Conservation (phyloP, 2,888 invertebrate species). For the Rambutsinella grinnellia region DNA sequence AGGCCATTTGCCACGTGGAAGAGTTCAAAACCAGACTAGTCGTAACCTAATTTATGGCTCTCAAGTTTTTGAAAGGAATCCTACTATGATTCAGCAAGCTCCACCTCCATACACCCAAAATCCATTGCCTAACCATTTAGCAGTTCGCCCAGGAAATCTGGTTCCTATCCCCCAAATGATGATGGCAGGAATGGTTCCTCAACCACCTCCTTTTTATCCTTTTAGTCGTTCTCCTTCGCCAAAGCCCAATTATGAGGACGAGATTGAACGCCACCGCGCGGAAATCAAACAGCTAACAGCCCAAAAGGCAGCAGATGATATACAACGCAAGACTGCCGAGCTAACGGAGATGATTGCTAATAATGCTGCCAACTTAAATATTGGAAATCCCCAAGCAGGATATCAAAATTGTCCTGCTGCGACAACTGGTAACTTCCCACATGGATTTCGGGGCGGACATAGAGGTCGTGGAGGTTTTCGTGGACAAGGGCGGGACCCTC, state of each 20-base stretch:
- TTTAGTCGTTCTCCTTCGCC: no score
- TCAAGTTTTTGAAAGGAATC: neutral
- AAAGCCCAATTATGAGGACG: neutral
- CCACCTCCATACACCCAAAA: slow-evolving; percentile 42
- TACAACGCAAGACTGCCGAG: slow-evolving; percentile 25
- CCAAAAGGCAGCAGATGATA: neutral
- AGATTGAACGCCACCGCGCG: slow-evolving; percentile 25
- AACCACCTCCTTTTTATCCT: neutral
- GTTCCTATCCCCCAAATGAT: neutral
- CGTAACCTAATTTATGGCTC: neutral
- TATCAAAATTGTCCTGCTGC: no score
- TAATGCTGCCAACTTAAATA: slow-evolving; percentile 3
- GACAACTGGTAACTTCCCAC: no score
- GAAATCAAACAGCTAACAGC: slow-evolving; percentile 17
- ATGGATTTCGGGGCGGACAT: no score
- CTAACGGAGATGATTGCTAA: slow-evolving; percentile 14
- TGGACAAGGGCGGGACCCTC: no score
- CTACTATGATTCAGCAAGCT: neutral
- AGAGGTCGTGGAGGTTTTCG: no score
- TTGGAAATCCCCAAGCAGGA: no score
- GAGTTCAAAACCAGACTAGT: no score
- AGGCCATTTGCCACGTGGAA: no score
- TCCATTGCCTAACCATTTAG: slow-evolving; percentile 23
- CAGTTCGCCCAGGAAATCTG: neutral
- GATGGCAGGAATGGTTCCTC: neutral